Conservation (phyloP, 2,888 invertebrate species). For the Eupithecia centaureata region DNA sequence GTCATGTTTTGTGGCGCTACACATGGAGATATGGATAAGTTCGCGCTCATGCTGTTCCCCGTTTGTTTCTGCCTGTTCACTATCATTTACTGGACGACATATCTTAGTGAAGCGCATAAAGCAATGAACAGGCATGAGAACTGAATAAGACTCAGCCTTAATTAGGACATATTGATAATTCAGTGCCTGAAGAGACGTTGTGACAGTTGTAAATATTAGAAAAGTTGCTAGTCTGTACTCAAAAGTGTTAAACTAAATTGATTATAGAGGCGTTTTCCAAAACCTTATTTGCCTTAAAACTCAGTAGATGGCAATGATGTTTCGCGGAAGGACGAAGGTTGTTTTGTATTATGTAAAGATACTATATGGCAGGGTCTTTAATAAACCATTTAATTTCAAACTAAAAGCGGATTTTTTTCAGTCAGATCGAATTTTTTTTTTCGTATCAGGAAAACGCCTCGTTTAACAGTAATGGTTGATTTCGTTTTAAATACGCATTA, state of each 20-base stretch:
- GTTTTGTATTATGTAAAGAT: too few relatives aligned
- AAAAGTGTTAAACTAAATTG: constrained; percentile 49
- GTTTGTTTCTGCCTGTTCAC: constrained; percentile 84
- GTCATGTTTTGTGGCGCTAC: constrained; percentile 86
- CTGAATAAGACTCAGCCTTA: constrained; percentile 29
- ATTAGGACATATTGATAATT: constrained; percentile 36
- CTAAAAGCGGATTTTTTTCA: too few relatives aligned
- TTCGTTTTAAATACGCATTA: constrained; percentile 11
- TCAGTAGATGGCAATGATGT: too few relatives aligned
- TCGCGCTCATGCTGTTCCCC: constrained; percentile 85
- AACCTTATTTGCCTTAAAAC: too few relatives aligned
- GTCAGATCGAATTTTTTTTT: too few relatives aligned
- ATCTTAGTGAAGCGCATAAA: constrained; percentile 82
- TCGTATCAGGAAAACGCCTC: too few relatives aligned
- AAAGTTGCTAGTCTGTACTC: constrained; percentile 71
- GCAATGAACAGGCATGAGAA: constrained; percentile 56
- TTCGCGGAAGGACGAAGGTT: too few relatives aligned
- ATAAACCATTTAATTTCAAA: too few relatives aligned
- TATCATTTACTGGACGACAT: constrained; percentile 85
- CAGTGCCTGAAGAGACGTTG: constrained; percentile 60
- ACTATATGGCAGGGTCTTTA: too few relatives aligned
- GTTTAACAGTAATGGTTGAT: constrained; percentile 12
- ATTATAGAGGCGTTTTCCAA: too few relatives aligned
- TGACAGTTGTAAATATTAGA: constrained; percentile 68
- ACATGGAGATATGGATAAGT: constrained; percentile 84